Conservation (phyloP, 1,140 invertebrate species). For the Drosophila teissieri region DNA sequence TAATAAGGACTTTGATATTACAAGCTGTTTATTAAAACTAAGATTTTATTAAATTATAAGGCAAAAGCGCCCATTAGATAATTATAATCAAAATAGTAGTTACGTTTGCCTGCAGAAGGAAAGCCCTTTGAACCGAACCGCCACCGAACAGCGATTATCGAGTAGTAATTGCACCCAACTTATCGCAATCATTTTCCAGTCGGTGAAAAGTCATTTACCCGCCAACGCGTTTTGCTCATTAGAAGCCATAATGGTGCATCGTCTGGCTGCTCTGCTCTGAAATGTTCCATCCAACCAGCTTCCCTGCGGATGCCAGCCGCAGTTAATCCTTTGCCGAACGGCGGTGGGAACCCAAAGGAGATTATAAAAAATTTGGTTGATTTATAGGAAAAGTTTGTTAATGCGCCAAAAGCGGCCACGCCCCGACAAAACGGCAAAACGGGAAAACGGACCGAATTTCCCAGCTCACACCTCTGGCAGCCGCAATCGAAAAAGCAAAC, state of each 20-base stretch:
- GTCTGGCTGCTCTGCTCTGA: neutral
- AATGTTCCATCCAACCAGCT: neutral
- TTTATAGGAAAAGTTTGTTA: conserved; percentile 81
- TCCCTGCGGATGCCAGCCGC: conserved; percentile 19
- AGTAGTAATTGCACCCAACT: conserved; percentile 18
- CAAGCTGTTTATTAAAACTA: neutral
- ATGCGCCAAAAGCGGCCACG: conserved; percentile 46
- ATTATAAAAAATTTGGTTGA: conserved; percentile 77
- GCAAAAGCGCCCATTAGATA: too few species aligned
- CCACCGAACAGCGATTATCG: conserved; percentile 21
- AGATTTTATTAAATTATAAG: too few species aligned
- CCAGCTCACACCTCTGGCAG: conserved; percentile 16
- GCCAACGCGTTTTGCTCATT: conserved; percentile 40
- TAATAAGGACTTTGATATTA: too few species aligned
- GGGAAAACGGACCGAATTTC: conserved; percentile 5
- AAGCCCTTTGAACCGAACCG: neutral
- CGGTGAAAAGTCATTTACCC: conserved; percentile 31
- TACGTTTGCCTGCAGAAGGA: conserved; percentile 6
- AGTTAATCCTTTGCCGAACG: conserved; percentile 21
- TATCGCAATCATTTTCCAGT: conserved; percentile 23
- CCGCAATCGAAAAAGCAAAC: conserved; percentile 51
- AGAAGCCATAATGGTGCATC: conserved; percentile 20
- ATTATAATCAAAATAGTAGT: conserved; percentile 8
- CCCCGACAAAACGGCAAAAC: neutral
- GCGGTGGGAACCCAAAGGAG: conserved; percentile 26